These are phyloP conservation scores for Tetraodon nigroviridis DNA, from an alignment of 2,113 vertebrate genomes.

Conservation along the genomic window DNA sequence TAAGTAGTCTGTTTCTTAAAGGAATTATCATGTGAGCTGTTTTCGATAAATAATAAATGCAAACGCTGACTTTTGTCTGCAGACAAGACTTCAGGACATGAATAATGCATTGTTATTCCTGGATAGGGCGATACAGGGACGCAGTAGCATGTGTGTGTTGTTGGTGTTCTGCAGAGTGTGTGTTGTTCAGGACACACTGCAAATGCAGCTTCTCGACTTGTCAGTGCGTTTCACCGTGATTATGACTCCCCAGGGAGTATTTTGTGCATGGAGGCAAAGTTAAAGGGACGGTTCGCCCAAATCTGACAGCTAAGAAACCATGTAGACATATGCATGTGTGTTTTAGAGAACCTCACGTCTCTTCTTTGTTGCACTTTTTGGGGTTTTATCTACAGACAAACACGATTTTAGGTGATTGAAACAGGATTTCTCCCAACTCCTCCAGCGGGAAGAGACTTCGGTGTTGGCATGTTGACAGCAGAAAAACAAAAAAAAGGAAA, in stretches of 20 bases:
- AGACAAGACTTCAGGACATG: slow-evolving; percentile 67
- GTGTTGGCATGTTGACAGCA: background rate
- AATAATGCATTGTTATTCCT: slow-evolving; percentile 75
- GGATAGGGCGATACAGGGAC: slow-evolving; percentile 65
- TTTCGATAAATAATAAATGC: slow-evolving; percentile 75
- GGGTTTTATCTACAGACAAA: background rate
- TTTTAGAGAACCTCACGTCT: too few species aligned
- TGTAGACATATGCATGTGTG: too few species aligned
- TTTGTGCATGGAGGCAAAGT: slow-evolving; percentile 27
- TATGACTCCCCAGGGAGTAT: slow-evolving; percentile 30
- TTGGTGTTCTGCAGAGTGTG: slow-evolving; percentile 7
- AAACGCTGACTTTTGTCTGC: slow-evolving; percentile 72
- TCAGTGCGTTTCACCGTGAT: slow-evolving; percentile 38
- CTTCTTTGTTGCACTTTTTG: background rate
- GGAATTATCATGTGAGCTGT: slow-evolving; percentile 69
- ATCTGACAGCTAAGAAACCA: background rate
- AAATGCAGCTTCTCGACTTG: slow-evolving; percentile 35
- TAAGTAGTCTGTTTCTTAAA: slow-evolving; percentile 67
- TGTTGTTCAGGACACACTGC: slow-evolving; percentile 10
- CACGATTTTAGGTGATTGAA: background rate
- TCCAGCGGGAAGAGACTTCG: background rate
- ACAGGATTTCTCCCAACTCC: background rate
- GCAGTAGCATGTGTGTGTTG: slow-evolving; percentile 42
- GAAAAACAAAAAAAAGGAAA: background rate
- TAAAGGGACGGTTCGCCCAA: slow-evolving; percentile 1